Evolutionary conservation across 2,797 vertebrate species (phyloP).

Genomic region (Ceryle rudis): DNA sequence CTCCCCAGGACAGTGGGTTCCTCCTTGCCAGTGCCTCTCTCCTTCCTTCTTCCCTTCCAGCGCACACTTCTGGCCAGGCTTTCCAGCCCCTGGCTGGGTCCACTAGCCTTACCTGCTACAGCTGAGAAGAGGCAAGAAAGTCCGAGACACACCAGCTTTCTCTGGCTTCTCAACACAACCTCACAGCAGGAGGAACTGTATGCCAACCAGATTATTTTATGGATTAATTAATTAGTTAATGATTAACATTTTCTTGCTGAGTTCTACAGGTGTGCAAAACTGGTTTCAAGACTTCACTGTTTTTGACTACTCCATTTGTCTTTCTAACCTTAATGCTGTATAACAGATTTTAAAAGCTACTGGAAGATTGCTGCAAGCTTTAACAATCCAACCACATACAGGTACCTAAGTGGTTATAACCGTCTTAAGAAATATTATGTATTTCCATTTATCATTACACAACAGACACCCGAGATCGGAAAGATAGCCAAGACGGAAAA

Average conservation of each 20-base stretch:
- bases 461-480: neutral
- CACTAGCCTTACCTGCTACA: neutral
- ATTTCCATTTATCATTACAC: neutral
- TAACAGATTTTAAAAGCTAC: neutral
- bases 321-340: neutral
- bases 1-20: neutral
- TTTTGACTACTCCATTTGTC: neutral
- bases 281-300: neutral
- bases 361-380: neutral
- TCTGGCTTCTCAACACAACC: neutral
- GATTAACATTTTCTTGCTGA: neutral
- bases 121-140: neutral
- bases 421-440: neutral
- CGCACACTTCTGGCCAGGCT: neutral
- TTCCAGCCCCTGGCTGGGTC: neutral
- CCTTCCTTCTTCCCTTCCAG: neutral
- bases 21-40: neutral
- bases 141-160: neutral
- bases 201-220: neutral
- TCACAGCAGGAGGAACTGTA: neutral
- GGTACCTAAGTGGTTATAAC: neutral
- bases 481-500: neutral
- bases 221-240: neutral
- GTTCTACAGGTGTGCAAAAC: neutral
- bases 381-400: neutral